Evolutionary conservation across 1,140 invertebrate genomes (phyloP).

Genomic region (Acromyrmex heyeri): DNA sequence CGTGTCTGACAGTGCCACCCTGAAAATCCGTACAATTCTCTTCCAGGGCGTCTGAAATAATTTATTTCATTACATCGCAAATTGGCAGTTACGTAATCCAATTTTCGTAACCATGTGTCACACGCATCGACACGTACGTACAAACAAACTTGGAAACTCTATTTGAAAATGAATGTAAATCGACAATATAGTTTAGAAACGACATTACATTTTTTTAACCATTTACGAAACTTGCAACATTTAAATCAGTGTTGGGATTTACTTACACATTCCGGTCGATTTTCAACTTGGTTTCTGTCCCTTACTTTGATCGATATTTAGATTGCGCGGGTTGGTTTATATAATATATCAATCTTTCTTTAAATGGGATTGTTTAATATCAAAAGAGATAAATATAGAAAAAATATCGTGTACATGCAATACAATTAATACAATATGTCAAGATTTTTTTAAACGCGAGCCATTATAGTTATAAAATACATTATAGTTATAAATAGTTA

Average conservation of each 20-base stretch:
- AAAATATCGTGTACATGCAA: too few relatives aligned
- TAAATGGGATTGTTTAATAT: background rate
- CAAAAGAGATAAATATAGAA: too few relatives aligned
- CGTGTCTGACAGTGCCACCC: conserved; percentile 91
- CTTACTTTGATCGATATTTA: too few relatives aligned
- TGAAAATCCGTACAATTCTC: conserved; percentile 94
- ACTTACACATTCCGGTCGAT: too few relatives aligned
- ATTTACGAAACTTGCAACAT: background rate
- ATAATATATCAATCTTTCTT: background rate
- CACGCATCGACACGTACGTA: background rate
- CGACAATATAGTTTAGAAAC: background rate
- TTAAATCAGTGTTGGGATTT: background rate
- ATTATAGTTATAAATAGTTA: too few relatives aligned
- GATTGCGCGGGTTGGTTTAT: too few relatives aligned
- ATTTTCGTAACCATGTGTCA: background rate
- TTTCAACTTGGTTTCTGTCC: too few relatives aligned
- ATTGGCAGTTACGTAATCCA: background rate
- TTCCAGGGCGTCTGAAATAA: conserved; percentile 88
- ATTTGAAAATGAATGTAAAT: background rate
- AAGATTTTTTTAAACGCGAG: too few relatives aligned
- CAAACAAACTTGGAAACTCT: background rate
- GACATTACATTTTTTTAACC: background rate
- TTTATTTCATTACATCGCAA: background rate
- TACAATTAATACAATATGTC: too few relatives aligned
- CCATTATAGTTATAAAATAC: too few relatives aligned